A percentile compares a stretch with the other conserved stretches of the same genome.
phyloP scores from a whole-genome alignment of 2,113 vertebrate species.

The Gallinago paraguaiae region DNA sequence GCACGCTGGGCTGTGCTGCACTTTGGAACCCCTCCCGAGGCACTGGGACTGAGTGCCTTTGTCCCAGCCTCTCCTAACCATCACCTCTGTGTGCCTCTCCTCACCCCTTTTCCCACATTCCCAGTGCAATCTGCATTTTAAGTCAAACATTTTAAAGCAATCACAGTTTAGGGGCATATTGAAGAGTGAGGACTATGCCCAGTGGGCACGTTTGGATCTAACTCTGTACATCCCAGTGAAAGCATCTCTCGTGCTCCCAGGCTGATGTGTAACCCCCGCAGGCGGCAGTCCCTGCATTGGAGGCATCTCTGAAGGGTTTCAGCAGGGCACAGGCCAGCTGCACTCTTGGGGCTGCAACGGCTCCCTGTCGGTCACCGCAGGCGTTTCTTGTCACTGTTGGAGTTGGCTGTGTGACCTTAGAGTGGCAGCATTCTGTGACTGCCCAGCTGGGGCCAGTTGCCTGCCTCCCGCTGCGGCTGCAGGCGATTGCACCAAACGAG shows the following conservation, averaged over 20 bases:
- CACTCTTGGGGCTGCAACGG: background rate
- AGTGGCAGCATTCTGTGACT: background rate
- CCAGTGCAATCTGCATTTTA: background rate
- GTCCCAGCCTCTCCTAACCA: background rate
- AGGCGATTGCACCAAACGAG: background rate
- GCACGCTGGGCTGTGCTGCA: fast-evolving
- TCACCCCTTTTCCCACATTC: background rate
- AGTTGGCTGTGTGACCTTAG: background rate
- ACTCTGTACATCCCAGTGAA: background rate
- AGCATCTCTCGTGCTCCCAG: background rate
- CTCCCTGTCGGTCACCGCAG: fast-evolving
- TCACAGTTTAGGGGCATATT: background rate
- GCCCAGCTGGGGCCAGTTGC: background rate
- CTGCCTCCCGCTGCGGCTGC: background rate
- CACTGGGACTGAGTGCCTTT: background rate
- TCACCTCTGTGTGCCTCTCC: background rate
- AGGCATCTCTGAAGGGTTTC: background rate
- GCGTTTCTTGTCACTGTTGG: fast-evolving
- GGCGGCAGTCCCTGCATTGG: fast-evolving
- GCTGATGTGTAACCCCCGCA: fast-evolving
- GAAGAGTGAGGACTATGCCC: background rate
- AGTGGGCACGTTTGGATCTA: background rate
- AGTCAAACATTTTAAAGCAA: background rate
- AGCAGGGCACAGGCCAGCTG: background rate
- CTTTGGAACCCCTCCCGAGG: fast-evolving